A percentile compares a stretch with the other conserved stretches of the same genome.
Conservation (phyloP, 2,797 vertebrate genomes). For the Mormyrus hasselquistii region DNA sequence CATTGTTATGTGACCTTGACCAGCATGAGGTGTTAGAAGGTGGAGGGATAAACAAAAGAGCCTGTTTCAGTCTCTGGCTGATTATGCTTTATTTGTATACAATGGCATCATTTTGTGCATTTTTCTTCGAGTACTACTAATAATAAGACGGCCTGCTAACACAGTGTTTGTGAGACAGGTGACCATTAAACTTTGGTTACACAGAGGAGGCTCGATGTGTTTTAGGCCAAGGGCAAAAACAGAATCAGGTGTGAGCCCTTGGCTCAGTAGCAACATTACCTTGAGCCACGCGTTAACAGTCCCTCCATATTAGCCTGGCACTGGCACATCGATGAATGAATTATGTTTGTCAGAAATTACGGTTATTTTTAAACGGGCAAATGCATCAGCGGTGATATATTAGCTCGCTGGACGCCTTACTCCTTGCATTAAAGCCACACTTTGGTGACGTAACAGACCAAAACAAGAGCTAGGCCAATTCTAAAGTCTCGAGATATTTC, state of each 20-base stretch:
- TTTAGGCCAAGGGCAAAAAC: conserved; percentile 31
- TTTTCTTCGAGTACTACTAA: background rate
- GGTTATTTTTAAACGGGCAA: background rate
- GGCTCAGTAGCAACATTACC: background rate
- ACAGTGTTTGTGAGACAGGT: background rate
- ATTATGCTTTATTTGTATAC: background rate
- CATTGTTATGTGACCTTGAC: background rate
- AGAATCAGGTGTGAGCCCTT: conserved; percentile 22
- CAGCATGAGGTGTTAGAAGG: background rate
- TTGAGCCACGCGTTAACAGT: background rate
- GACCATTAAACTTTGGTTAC: conserved; percentile 38
- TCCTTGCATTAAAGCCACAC: background rate
- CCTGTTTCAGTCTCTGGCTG: background rate
- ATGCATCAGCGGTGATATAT: background rate
- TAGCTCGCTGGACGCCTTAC: background rate
- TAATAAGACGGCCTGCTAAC: background rate
- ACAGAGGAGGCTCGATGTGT: conserved; percentile 17
- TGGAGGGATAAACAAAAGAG: background rate
- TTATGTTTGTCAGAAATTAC: background rate
- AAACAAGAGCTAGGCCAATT: background rate
- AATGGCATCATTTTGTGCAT: background rate
- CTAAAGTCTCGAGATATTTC: background rate
- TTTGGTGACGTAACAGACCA: background rate
- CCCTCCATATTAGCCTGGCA: background rate
- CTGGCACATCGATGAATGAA: background rate